Evolutionary conservation across 2,888 invertebrate genomes (phyloP).

Genomic region (Digitonthophagus gazella): DNA sequence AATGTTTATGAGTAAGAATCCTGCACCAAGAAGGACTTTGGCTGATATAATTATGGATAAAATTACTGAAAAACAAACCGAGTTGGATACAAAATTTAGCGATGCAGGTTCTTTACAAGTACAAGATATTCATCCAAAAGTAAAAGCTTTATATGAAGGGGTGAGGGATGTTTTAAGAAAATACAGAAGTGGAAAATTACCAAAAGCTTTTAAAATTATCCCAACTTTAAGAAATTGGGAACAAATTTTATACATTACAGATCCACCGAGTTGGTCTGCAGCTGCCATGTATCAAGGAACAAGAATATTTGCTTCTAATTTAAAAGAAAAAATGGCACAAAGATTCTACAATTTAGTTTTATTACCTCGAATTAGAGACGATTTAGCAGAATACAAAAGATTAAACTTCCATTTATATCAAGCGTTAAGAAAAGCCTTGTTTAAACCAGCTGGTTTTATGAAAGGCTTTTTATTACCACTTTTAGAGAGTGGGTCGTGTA

Average conservation of each 20-base stretch:
- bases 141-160: constrained; percentile 86
- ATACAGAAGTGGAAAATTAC: constrained; percentile 94
- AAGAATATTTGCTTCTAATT: constrained; percentile 93
- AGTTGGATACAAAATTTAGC: constrained; percentile 81
- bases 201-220: constrained; percentile 97
- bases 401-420: constrained; percentile 96
- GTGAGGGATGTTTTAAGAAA: constrained; percentile 82
- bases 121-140: constrained; percentile 79
- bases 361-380: constrained; percentile 89
- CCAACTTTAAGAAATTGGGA: constrained; percentile 94
- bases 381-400: constrained; percentile 91
- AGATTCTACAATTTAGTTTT: constrained; percentile 92
- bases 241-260: constrained; percentile 80
- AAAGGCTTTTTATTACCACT: constrained; percentile 80
- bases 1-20: constrained; percentile 71
- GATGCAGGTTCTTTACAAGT: constrained; percentile 73
- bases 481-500: constrained; percentile 87
- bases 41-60: constrained; percentile 92
- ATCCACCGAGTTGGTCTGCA: constrained; percentile 95
- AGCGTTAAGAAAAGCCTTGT: constrained; percentile 87
- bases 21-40: constrained; percentile 63
- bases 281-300: constrained; percentile 97
- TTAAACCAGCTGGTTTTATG: constrained; percentile 98
- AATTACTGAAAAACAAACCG: constrained; percentile 88
- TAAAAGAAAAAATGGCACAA: constrained; percentile 96